phyloP scores from a whole-genome alignment of 2,797 vertebrate species.

The Nyctalus aviator region DNA sequence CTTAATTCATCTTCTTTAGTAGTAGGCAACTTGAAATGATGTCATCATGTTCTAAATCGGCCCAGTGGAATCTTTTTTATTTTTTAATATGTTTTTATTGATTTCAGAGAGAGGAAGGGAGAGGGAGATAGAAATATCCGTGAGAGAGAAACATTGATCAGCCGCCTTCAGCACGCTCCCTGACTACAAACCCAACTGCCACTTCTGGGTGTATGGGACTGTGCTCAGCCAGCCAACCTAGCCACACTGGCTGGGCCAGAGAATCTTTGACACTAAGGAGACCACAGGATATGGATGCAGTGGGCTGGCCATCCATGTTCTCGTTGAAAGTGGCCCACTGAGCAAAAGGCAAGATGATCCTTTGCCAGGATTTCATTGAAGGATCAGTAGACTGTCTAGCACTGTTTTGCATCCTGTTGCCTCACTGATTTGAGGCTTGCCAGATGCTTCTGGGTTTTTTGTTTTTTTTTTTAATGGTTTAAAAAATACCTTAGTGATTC shows the following conservation, averaged over 20 bases:
- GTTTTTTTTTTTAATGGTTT: constrained; percentile 65
- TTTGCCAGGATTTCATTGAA: constrained; percentile 55
- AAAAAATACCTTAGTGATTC: constrained; percentile 74
- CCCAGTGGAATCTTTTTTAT: background rate
- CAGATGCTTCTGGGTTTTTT: constrained; percentile 75
- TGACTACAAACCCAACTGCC: background rate
- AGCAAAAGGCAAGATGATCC: constrained; percentile 45
- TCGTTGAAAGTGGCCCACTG: constrained; percentile 40
- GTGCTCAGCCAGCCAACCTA: background rate
- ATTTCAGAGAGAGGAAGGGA: background rate
- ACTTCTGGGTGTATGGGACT: background rate
- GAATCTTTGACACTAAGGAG: background rate
- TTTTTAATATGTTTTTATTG: background rate
- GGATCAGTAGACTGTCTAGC: constrained; percentile 67
- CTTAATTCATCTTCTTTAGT: background rate
- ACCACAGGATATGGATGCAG: background rate
- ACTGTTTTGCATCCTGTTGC: constrained; percentile 64
- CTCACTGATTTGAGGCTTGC: constrained; percentile 71
- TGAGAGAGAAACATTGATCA: background rate
- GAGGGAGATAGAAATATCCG: background rate
- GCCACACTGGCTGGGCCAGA: background rate
- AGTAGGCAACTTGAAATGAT: constrained; percentile 29
- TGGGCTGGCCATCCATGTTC: background rate
- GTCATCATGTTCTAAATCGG: background rate
- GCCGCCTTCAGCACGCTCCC: background rate